Conservation (phyloP, 2,113 vertebrate genomes). For the Platichthys stellatus region DNA sequence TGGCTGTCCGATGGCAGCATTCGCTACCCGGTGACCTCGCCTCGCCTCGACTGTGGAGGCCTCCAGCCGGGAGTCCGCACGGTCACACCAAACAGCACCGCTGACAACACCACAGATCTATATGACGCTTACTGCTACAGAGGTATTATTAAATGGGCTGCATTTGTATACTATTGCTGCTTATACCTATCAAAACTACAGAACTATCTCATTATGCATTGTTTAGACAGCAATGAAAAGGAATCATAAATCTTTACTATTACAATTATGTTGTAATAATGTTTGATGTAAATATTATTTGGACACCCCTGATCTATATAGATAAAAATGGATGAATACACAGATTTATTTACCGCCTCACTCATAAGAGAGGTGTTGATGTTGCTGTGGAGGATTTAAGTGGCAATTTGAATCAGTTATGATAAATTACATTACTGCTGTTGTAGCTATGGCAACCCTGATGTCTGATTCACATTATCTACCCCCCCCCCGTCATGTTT, state of each 20-base stretch:
- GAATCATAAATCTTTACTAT: neutral
- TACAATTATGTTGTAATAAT: neutral
- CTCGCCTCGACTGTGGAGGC: conserved; percentile 86
- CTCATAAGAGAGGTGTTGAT: conserved; percentile 1
- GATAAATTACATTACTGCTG: conserved; percentile 50
- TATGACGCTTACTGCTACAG: conserved; percentile 93
- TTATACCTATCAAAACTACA: neutral
- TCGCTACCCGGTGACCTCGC: conserved; percentile 86
- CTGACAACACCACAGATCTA: conserved; percentile 73
- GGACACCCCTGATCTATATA: neutral
- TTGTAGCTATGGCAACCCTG: conserved; percentile 69
- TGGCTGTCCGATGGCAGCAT: conserved; percentile 94
- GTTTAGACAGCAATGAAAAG: neutral
- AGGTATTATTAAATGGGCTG: conserved; percentile 75
- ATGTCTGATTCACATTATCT: conserved; percentile 31
- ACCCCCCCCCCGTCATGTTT: conserved; percentile 5
- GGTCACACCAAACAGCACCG: conserved; percentile 82
- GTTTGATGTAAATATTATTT: neutral
- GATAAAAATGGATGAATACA: neutral
- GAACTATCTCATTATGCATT: neutral
- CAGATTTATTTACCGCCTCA: conserved; percentile 6
- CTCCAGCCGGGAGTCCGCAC: conserved; percentile 85
- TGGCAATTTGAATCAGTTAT: conserved; percentile 29
- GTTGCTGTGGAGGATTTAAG: conserved; percentile 12
- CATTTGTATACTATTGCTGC: neutral